Conservation (phyloP, 2,113 vertebrate species). For the Pollachius pollachius region DNA sequence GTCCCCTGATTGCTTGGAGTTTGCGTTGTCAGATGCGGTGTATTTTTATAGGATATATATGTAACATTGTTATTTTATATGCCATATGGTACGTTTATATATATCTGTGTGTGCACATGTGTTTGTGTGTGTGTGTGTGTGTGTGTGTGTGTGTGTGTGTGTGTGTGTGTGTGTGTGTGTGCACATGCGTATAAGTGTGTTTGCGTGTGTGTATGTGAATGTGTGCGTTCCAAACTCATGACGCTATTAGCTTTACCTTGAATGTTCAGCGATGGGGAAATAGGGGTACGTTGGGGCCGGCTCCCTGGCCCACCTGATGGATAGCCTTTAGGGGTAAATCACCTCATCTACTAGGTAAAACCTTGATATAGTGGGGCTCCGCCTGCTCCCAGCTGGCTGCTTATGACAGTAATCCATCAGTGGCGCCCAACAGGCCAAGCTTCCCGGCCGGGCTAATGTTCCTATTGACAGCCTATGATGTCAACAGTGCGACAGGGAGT, state of each 20-base stretch:
- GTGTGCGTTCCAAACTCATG: neutral
- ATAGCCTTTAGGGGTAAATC: conserved; percentile 70
- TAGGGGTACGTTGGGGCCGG: conserved; percentile 52
- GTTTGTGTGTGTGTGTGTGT: too few species aligned
- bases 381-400: conserved; percentile 62
- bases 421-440: conserved; percentile 63
- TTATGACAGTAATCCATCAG: conserved; percentile 72
- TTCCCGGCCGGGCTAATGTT: conserved; percentile 70
- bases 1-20: too few species aligned
- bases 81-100: too few species aligned
- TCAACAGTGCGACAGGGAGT: conserved; percentile 51
- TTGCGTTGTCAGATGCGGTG: too few species aligned
- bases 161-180: too few species aligned
- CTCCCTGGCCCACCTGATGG: conserved; percentile 49
- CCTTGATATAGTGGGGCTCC: conserved; percentile 66
- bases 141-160: too few species aligned
- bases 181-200: too few species aligned
- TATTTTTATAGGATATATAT: too few species aligned
- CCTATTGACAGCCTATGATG: conserved; percentile 70
- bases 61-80: neutral
- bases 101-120: too few species aligned
- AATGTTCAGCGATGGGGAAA: conserved; percentile 41
- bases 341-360: conserved; percentile 71
- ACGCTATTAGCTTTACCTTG: conserved; percentile 20
- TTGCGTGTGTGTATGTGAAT: too few species aligned